Evolutionary conservation across 2,797 vertebrate species (phyloP).

Genomic region (Thamnophis elegans): DNA sequence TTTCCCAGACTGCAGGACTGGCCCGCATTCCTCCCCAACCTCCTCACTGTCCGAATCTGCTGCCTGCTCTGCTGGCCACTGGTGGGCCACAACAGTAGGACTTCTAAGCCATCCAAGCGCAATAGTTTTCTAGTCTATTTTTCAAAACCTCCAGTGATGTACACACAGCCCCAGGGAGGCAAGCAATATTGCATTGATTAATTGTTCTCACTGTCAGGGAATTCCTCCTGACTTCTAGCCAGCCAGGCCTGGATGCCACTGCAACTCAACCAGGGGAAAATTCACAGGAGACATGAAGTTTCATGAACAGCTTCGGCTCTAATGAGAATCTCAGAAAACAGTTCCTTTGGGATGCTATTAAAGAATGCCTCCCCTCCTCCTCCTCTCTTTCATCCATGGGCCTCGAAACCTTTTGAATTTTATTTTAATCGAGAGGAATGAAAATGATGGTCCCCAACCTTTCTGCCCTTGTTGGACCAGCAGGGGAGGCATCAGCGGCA

Average conservation of each 20-base stretch:
- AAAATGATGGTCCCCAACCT: background rate
- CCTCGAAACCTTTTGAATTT: background rate
- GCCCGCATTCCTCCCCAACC: too few species aligned
- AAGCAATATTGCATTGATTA: background rate
- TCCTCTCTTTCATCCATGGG: background rate
- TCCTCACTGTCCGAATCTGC: too few species aligned
- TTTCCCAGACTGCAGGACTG: too few species aligned
- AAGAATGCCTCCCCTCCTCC: background rate
- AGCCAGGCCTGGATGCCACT: background rate
- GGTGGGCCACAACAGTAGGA: background rate
- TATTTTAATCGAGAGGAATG: background rate
- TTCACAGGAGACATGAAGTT: background rate
- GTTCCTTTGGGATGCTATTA: background rate
- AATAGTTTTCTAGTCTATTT: background rate
- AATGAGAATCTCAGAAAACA: background rate
- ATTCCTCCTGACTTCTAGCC: background rate
- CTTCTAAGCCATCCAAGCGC: background rate
- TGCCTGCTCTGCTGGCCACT: too few species aligned
- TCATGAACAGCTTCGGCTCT: background rate
- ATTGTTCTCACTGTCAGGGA: background rate
- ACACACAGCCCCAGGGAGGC: background rate
- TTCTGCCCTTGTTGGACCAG: background rate
- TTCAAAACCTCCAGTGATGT: background rate
- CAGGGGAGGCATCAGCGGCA: fast-evolving
- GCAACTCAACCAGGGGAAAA: background rate